Conservation (phyloP, 2,888 invertebrate species). For the Pachydiplax longipennis region DNA sequence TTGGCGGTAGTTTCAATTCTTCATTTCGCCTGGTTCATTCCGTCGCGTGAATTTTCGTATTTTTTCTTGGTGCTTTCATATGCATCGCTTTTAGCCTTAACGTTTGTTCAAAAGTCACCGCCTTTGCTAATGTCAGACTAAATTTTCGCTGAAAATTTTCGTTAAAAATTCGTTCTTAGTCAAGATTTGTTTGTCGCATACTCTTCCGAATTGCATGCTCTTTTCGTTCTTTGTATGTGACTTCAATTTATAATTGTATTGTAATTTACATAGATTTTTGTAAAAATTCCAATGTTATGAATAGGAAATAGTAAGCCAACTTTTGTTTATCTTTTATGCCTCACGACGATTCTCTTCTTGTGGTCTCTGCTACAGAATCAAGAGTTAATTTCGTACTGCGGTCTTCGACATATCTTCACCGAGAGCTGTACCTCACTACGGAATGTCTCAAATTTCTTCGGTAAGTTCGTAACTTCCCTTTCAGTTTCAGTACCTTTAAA, state of each 20-base stretch:
- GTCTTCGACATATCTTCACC: not conserved
- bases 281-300: not conserved
- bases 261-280: too few relatives aligned
- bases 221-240: too few relatives aligned
- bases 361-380: not conserved
- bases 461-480: not conserved
- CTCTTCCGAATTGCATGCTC: too few relatives aligned
- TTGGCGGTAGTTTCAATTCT: not conserved
- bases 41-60: not conserved
- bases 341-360: not conserved
- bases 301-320: not conserved
- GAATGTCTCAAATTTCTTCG: constrained; percentile 17
- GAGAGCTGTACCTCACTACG: not conserved
- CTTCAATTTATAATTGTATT: too few relatives aligned
- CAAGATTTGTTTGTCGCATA: too few relatives aligned
- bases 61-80: not conserved
- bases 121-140: not conserved
- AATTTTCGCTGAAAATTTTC: not conserved
- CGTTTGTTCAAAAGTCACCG: not conserved
- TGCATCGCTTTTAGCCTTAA: not conserved
- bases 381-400: not conserved
- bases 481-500: not conserved
- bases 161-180: not conserved
- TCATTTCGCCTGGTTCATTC: not conserved
- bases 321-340: not conserved